Conservation (phyloP, 2,888 invertebrate species). For the Acanthosepion lycidas region DNA sequence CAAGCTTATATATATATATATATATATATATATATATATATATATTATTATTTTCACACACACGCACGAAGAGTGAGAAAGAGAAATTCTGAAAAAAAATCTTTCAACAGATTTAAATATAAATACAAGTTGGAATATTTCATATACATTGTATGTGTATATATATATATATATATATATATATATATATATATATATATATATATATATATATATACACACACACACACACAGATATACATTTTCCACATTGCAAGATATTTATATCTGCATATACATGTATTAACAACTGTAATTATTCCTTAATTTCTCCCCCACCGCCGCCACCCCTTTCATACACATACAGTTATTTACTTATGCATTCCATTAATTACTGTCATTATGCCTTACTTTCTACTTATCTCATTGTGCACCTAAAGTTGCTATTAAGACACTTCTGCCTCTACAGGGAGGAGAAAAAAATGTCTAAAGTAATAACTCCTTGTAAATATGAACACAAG, state of each 20-base stretch:
- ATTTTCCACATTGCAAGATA: not conserved
- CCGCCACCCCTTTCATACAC: not conserved
- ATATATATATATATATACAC: too few relatives aligned
- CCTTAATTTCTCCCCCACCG: not conserved
- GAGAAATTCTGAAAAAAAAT: too few relatives aligned
- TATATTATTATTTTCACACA: too few relatives aligned
- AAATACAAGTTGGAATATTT: not conserved
- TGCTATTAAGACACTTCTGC: constrained; percentile 33
- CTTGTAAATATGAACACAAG: constrained; percentile 8
- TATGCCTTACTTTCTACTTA: not conserved
- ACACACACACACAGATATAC: not conserved
- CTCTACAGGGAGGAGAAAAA: not conserved
- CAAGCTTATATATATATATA: too few relatives aligned
- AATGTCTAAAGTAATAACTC: not conserved
- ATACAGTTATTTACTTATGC: not conserved
- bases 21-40: too few relatives aligned
- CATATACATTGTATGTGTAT: too few relatives aligned
- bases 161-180: too few relatives aligned
- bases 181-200: too few relatives aligned
- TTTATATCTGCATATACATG: not conserved
- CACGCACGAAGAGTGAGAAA: too few relatives aligned
- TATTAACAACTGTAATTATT: not conserved
- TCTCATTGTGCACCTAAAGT: constrained; percentile 9
- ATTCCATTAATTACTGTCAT: constrained; percentile 33
- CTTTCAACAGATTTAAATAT: not conserved